Percentiles rank a stretch among this genome's conserved stretches.
Conservation (phyloP, 2,113 vertebrate genomes). For the human (Homo sapiens) region DNA sequence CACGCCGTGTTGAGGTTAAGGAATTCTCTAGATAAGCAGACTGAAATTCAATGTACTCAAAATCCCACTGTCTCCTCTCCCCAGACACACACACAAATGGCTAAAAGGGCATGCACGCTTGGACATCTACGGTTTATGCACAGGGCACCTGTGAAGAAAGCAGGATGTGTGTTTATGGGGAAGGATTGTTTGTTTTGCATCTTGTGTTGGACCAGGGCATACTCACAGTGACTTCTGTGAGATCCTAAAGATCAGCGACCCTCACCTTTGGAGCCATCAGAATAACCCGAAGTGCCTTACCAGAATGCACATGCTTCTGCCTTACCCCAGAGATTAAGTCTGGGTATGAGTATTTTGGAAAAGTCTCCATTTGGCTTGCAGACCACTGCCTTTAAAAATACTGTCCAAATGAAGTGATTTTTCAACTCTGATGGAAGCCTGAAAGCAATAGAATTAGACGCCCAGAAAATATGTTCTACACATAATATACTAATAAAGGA, state of each 20-base stretch:
- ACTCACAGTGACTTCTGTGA: neutral
- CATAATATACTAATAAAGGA: neutral
- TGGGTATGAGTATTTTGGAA: neutral
- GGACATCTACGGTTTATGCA: accelerated
- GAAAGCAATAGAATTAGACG: neutral
- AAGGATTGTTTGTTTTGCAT: neutral
- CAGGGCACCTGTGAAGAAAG: neutral
- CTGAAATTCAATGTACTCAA: neutral
- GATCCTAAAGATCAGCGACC: neutral
- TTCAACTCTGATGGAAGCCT: neutral
- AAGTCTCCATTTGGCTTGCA: neutral
- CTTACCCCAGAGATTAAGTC: neutral
- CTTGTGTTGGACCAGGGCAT: neutral
- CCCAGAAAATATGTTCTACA: neutral
- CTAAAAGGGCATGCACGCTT: neutral
- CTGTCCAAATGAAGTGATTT: neutral
- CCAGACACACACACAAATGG: neutral
- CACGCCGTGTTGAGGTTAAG: neutral
- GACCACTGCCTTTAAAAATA: neutral
- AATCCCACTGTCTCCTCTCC: too few relatives aligned
- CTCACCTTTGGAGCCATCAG: neutral
- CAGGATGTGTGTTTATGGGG: neutral
- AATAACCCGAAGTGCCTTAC: neutral
- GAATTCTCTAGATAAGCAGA: neutral
- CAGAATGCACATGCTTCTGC: neutral